Evolutionary conservation across 2,113 vertebrate genomes (phyloP), one percentile per base, ranked within the genome.

Genomic region (Barnardius zonarius): DNA sequence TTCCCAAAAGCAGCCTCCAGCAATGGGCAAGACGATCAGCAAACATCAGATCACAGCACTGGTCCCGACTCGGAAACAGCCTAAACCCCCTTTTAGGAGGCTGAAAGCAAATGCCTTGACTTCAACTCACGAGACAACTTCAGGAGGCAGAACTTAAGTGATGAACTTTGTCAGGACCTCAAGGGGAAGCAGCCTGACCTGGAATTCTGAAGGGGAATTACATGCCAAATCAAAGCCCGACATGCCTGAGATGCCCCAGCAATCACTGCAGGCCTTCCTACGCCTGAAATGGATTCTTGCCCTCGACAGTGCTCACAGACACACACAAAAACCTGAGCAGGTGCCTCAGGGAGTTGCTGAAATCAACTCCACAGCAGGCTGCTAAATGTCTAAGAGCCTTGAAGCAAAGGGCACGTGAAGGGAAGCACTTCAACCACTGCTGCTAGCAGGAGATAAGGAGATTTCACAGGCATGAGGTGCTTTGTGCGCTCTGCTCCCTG

Each of bases 91-190:
- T 57, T 13, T 20, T 3, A 11, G 75, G 35, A 48, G 14, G 30
- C 6, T 8, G 23, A 11, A 44, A 63, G 69, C 55, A 46, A 44
- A 89, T 1, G 5, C 31, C 39, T 78, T 7, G 14, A 17, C 27
- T 55, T 37, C 19, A 39, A 39, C 41, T 7, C 7, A 0, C 0
- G 1, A 49, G 48, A n/a, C 14, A 24, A 8, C 25, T 17, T 7
- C 1, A 7, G 35, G 54, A 62, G 59, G 41, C 33, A 55, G 46
- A 82, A 61, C 31, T 67, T 10, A 11, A 33, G 0, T 9, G 22
- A 28, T 39, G 35, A 55, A 33, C 49, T 66, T 35, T 8, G 55
- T 46, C 49, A 35, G 44, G n/a, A 39, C 25, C 54, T 66, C 14
- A 4, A 78, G 66, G 39, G 52, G 9, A 23, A 52, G 54, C 20